Evolutionary conservation across 2,888 invertebrate genomes (phyloP).

Genomic region (Pyrochroa serraticornis): DNA sequence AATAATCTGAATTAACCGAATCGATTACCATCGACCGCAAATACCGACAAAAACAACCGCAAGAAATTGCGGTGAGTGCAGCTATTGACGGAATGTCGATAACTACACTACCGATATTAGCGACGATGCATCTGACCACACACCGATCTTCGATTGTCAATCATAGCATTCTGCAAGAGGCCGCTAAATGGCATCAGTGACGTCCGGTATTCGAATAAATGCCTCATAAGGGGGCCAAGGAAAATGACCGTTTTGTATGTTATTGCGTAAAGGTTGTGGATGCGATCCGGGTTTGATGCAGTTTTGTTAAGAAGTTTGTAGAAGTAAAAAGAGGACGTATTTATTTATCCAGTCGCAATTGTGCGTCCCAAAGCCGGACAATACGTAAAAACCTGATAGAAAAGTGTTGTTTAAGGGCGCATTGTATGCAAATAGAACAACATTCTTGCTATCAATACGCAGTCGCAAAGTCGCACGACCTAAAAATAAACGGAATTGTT

Average conservation of each 20-base stretch:
- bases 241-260: too few species aligned
- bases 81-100: constrained; percentile 48
- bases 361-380: constrained; percentile 18
- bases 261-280: too few species aligned
- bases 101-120: constrained; percentile 44
- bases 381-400: constrained; percentile 45
- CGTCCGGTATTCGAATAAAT: constrained; percentile 1
- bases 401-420: constrained; percentile 54
- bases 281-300: constrained; percentile 7
- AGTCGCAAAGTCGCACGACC: constrained; percentile 26
- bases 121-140: constrained; percentile 43
- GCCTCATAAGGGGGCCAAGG: too few species aligned
- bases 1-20: constrained; percentile 52
- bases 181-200: constrained; percentile 2
- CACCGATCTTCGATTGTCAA: constrained; percentile 47
- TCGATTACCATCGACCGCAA: constrained; percentile 53
- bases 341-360: constrained; percentile 24
- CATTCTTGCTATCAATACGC: constrained; percentile 50
- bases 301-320: constrained; percentile 2
- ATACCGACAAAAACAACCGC: constrained; percentile 45
- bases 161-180: constrained; percentile 42
- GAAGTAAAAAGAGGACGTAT: constrained; percentile 14
- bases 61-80: constrained; percentile 44
- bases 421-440: constrained; percentile 55
- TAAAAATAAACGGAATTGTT: constrained; percentile 30